Conservation (phyloP, 2,113 vertebrate genomes). For the Panthera tigris region DNA sequence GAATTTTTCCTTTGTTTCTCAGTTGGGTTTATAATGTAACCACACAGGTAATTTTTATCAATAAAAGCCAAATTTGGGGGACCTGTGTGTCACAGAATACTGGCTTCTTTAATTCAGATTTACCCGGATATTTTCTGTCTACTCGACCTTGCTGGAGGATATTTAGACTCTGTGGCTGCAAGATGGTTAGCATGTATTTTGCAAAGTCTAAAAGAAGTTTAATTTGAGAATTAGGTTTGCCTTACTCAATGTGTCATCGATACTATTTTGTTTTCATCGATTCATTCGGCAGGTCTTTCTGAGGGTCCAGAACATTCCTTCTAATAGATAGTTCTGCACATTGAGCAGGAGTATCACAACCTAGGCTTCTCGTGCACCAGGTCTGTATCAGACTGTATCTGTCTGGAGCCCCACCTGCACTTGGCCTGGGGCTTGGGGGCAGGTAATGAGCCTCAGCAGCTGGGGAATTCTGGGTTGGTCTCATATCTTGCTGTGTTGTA, state of each 20-base stretch:
- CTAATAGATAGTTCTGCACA: fast-evolving
- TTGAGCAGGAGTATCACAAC: neutral
- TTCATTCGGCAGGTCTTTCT: neutral
- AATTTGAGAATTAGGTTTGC: neutral
- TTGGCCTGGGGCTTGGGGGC: conserved; percentile 58
- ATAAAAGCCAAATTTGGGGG: neutral
- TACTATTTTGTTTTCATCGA: neutral
- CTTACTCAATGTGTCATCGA: neutral
- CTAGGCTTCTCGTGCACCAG: too few species aligned
- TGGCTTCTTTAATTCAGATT: neutral
- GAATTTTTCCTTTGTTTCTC: neutral
- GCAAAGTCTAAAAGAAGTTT: neutral
- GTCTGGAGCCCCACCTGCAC: conserved; percentile 30
- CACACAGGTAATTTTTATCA: fast-evolving
- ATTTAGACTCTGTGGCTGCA: neutral
- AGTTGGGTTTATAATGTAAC: neutral
- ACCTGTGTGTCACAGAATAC: fast-evolving
- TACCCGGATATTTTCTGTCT: too few species aligned
- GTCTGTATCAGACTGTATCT: neutral
- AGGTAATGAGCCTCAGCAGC: conserved; percentile 62
- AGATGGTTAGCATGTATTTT: neutral
- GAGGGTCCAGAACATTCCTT: neutral
- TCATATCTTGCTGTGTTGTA: neutral
- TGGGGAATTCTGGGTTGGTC: conserved; percentile 62
- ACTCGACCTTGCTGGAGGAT: neutral